Evolutionary conservation across 2,888 invertebrate species (phyloP), one percentile per base, ranked within the genome.

Genomic region (Torymus tubicola): DNA sequence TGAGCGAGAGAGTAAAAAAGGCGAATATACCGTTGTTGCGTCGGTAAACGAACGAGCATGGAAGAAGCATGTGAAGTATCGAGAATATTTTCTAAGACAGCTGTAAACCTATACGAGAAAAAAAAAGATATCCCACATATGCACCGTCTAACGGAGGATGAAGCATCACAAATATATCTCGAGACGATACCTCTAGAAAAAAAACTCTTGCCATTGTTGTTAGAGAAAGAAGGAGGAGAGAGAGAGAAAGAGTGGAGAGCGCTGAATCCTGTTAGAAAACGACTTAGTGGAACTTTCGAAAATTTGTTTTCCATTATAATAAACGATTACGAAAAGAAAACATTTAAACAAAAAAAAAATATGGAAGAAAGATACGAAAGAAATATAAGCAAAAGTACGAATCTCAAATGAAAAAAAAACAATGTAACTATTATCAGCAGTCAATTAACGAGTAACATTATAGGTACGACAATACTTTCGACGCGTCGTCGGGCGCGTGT

Each of bases 371-470:
- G 31, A 31, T 31, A 31, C 31, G 3, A 31, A 31, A 31, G 31
- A 31, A 31, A 31, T 31, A 57, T n/a, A 67, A 42, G 53, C 4
- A 61, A 60, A 70, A 67, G 18, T 31, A 69, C 4, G 78, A 81
- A 81, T 81, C 81, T 77, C 77, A 78, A 78, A 31, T 31, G 31
- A 31, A 10, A 31, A 10, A 31, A 64, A 10, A 31, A 10, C 18
- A 64, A 64, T 53, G 50, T 71, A 71, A 75, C 24, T 63, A 84
- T 83, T 83, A 86, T 86, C 81, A 85, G 84, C 86, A 88, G 88
- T 89, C 89, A 89, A 89, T 89, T 89, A 89, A 87, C 84, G 85
- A 80, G 78, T 85, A 83, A 85, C 31, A 31, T 84, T 84, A 83
- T 83, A 84, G 81, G 85, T 86, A 86, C 84, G 86, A 87, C 85